phyloP scores from a whole-genome alignment of 2,888 invertebrate genomes.

The Zaprionus bogoriensis region DNA sequence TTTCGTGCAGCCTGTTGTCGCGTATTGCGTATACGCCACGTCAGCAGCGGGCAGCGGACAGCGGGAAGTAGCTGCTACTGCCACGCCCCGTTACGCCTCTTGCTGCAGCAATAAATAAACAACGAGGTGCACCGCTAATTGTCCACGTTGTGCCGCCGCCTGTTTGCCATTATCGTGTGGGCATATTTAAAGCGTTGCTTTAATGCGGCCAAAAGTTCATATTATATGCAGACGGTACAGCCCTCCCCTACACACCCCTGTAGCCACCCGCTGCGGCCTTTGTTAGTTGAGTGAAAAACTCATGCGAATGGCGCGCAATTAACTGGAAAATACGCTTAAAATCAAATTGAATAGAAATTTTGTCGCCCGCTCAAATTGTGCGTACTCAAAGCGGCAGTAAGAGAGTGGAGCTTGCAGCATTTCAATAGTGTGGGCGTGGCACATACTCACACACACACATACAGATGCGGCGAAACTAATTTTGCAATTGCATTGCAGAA shows the following conservation, averaged over 20 bases:
- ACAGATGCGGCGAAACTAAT: slow-evolving; percentile 58
- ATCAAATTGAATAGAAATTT: slow-evolving; percentile 78
- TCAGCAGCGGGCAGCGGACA: slow-evolving; percentile 28
- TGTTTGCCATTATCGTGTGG: slow-evolving; percentile 54
- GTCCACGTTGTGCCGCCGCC: slow-evolving; percentile 36
- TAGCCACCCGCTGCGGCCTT: slow-evolving; percentile 1
- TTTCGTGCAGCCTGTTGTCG: slow-evolving; percentile 33
- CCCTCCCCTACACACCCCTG: neutral
- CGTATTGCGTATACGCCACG: slow-evolving; percentile 68
- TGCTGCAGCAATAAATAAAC: slow-evolving; percentile 71
- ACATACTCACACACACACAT: slow-evolving; percentile 11
- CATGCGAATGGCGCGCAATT: slow-evolving; percentile 65
- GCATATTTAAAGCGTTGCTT: slow-evolving; percentile 64
- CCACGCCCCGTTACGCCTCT: slow-evolving; percentile 25
- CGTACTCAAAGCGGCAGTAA: slow-evolving; percentile 34
- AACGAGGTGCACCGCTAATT: slow-evolving; percentile 60
- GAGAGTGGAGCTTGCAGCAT: neutral
- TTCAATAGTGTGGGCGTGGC: slow-evolving; percentile 11
- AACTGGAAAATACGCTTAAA: slow-evolving; percentile 79
- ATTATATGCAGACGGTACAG: slow-evolving; percentile 13
- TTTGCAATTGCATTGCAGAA: slow-evolving; percentile 68
- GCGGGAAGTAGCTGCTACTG: neutral
- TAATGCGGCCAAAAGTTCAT: slow-evolving; percentile 76
- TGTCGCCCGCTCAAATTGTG: slow-evolving; percentile 74
- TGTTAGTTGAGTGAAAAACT: slow-evolving; percentile 29